A percentile compares a stretch with the other conserved stretches of the same genome.
phyloP scores from a whole-genome alignment of 2,797 vertebrate genomes.

The Eulemur albifrons region DNA sequence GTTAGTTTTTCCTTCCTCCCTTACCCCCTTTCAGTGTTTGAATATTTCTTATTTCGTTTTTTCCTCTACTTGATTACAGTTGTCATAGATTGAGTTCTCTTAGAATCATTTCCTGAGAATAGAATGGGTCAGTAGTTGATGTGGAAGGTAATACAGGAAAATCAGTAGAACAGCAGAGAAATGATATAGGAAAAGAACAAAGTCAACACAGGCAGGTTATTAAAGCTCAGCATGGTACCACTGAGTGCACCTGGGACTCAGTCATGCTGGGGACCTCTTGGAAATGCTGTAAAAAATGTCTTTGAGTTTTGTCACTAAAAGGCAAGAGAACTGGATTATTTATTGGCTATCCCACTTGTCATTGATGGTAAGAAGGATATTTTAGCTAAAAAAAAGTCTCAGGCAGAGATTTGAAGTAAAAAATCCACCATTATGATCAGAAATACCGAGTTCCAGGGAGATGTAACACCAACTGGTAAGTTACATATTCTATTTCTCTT shows the following conservation, averaged over 20 bases:
- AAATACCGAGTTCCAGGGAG: neutral
- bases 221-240: neutral
- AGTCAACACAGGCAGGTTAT: neutral
- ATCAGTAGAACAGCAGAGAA: neutral
- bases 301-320: neutral
- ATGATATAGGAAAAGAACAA: neutral
- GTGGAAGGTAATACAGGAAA: neutral
- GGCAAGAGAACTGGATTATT: neutral
- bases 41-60: neutral
- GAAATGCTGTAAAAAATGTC: neutral
- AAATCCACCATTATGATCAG: neutral
- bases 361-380: neutral
- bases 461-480: neutral
- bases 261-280: neutral
- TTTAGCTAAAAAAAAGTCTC: neutral
- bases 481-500: neutral
- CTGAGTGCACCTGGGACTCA: neutral
- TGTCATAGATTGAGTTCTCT: neutral
- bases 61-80: neutral
- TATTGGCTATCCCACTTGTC: neutral
- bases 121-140: neutral
- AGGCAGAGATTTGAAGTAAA: neutral
- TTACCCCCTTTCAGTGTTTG: neutral
- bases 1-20: neutral
- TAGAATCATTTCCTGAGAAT: neutral